Base-by-base conservation (phyloP, 2,888 invertebrate genomes). In the Smittia sp. region DNA sequence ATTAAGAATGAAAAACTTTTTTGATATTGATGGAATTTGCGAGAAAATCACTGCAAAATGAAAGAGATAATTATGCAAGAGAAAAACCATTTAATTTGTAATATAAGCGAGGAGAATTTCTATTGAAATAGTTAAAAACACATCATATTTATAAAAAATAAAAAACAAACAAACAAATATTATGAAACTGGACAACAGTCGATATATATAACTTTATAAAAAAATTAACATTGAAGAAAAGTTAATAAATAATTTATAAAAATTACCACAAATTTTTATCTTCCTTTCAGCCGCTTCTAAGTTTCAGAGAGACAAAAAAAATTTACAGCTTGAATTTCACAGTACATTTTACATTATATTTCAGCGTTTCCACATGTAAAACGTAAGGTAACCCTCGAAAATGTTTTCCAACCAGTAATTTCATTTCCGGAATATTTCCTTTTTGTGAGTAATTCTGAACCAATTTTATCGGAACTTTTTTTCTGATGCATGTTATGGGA, bases 241-340 rank as follows among this genome's bases (percentile, higher is more conserved):
- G 72, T 74, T 75, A 75, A 74, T 75, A 72, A 75, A 75, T 74
- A 76, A 72, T 76, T 76, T 76, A 73, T 75, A 76, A 75, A 74
- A 62, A 38, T 66, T 69, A 32, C n/a, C n/a, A n/a, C n/a, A n/a
- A n/a, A n/a, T n/a, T n/a, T n/a, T n/a, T n/a, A n/a, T n/a, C n/a
- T n/a, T n/a, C n/a, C n/a, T n/a, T n/a, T n/a, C n/a, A n/a, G n/a
- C n/a, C n/a, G n/a, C n/a, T n/a, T n/a, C n/a, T n/a, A n/a, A n/a
- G n/a, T n/a, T n/a, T n/a, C n/a, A n/a, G n/a, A n/a, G n/a, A n/a
- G n/a, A n/a, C n/a, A n/a, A n/a, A n/a, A n/a, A n/a, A n/a, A n/a
- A n/a, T n/a, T n/a, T n/a, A n/a, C n/a, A n/a, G n/a, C n/a, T n/a
- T n/a, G n/a, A n/a, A n/a, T n/a, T n/a, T n/a, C n/a, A n/a, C n/a